A percentile compares a stretch with the other conserved stretches of the same genome.
Conservation (phyloP, 2,888 invertebrate genomes). For the Pheosia tremula region DNA sequence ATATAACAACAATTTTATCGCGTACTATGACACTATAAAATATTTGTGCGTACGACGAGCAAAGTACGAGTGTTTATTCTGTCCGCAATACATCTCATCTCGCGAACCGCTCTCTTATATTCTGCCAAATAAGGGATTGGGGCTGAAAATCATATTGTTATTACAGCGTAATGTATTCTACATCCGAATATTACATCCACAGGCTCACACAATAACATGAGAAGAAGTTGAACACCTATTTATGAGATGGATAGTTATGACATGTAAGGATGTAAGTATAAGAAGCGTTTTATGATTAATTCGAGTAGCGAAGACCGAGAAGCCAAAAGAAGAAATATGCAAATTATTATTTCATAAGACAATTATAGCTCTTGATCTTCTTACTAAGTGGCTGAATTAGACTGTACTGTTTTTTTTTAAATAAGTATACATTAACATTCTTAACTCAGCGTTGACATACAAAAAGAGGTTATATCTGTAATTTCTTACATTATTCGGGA, state of each 20-base stretch:
- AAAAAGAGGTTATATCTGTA: not conserved
- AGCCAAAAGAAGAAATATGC: too few relatives aligned
- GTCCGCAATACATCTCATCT: conserved; percentile 51
- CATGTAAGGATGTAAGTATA: too few relatives aligned
- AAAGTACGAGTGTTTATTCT: conserved; percentile 30
- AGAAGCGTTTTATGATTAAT: too few relatives aligned
- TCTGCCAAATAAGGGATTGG: not conserved
- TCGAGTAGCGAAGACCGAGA: too few relatives aligned
- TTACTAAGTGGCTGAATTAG: too few relatives aligned
- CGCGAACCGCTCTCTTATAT: conserved; percentile 5
- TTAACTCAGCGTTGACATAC: not conserved
- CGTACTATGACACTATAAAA: conserved; percentile 41
- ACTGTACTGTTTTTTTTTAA: too few relatives aligned
- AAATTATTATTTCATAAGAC: too few relatives aligned
- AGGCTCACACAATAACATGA: not conserved
- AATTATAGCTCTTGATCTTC: too few relatives aligned
- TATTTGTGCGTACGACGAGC: conserved; percentile 30
- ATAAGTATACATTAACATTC: too few relatives aligned
- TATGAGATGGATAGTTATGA: too few relatives aligned
- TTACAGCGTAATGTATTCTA: not conserved
- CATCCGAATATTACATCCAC: not conserved
- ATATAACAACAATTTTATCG: conserved; percentile 63
- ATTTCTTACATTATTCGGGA: not conserved
- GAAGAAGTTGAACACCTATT: too few relatives aligned
- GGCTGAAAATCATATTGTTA: not conserved